Percentiles rank a stretch among this genome's conserved stretches.
Conservation (phyloP, 37 sponge, comb jelly and placozoan species). For the Mnemiopsis leidyi region DNA sequence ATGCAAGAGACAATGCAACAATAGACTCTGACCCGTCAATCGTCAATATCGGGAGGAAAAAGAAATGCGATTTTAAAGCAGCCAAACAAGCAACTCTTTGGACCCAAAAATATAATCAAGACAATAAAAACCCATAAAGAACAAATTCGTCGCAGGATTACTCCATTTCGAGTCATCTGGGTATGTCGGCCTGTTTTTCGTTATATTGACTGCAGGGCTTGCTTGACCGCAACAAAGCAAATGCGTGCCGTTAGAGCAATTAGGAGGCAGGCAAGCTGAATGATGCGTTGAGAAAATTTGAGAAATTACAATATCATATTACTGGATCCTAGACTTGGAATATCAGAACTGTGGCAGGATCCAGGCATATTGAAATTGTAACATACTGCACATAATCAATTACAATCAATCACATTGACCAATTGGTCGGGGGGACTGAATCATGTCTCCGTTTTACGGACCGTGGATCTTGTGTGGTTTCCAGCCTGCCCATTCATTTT, state of each 20-base stretch:
- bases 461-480: background rate
- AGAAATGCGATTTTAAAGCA: background rate
- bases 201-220: background rate
- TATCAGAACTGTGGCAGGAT: background rate
- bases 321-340: background rate
- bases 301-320: conserved; percentile 60
- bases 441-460: background rate
- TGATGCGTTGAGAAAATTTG: background rate
- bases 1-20: no score
- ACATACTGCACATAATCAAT: background rate
- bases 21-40: no score
- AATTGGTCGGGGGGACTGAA: background rate
- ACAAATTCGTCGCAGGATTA: background rate
- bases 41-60: background rate
- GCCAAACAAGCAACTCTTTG: background rate
- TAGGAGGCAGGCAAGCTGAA: background rate
- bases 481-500: background rate
- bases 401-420: background rate
- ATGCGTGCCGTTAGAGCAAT: background rate
- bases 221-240: conserved; percentile 63
- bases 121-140: background rate
- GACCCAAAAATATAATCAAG: background rate
- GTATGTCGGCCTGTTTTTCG: background rate
- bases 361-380: background rate
- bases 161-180: background rate